A percentile compares a stretch with the other conserved stretches of the same genome.
Conservation (phyloP, 2,888 invertebrate species). For the Troglohyphantes excavatus region DNA sequence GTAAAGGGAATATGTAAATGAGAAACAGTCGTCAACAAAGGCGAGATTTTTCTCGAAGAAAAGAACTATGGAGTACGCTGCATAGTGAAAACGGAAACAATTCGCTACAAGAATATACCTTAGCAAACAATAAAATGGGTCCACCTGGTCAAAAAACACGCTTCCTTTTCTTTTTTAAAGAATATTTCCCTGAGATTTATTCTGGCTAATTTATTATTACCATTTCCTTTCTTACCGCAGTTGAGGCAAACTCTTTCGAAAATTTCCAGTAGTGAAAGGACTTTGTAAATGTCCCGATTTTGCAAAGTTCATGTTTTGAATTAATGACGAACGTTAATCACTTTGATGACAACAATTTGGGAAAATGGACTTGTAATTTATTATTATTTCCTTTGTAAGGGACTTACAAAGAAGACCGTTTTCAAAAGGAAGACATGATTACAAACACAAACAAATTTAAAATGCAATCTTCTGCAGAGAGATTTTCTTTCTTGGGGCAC, state of each 20-base stretch:
- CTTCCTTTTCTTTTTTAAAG: not conserved
- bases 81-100: slow-evolving; percentile 23
- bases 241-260: not conserved
- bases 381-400: not conserved
- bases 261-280: not conserved
- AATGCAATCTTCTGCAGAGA: not conserved
- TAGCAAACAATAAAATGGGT: slow-evolving; percentile 4
- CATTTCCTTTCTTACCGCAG: not conserved
- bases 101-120: slow-evolving; percentile 2
- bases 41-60: slow-evolving; percentile 35
- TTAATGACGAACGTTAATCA: not conserved
- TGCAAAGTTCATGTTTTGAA: not conserved
- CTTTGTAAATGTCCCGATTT: not conserved
- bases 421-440: not conserved
- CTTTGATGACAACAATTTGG: slow-evolving; percentile 2
- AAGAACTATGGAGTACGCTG: slow-evolving; percentile 29
- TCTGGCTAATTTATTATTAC: not conserved
- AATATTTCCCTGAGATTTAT: not conserved
- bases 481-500: not conserved
- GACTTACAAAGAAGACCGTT: not conserved
- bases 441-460: not conserved
- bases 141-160: not conserved
- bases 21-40: slow-evolving; percentile 17
- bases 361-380: not conserved
- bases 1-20: slow-evolving; percentile 55